Evolutionary conservation across 1,140 invertebrate genomes (phyloP).

Genomic region (Drosophila obscura): DNA sequence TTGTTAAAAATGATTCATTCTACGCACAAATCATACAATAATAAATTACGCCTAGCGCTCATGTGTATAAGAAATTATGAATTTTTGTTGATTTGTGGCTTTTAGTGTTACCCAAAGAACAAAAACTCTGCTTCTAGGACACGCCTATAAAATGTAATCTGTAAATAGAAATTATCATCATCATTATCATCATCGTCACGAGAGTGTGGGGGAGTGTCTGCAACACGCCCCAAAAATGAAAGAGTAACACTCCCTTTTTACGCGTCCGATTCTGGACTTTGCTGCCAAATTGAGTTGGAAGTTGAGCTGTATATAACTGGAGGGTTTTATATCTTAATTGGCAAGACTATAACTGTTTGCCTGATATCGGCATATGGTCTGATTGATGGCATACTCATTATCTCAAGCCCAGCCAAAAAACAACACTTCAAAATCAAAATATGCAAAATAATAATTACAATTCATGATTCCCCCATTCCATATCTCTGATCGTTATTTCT

Average conservation of each 20-base stretch:
- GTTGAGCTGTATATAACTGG: slow-evolving; percentile 4
- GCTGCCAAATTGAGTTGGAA: slow-evolving; percentile 34
- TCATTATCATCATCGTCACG: slow-evolving; percentile 56
- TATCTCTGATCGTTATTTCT: neutral
- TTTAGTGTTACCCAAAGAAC: slow-evolving; percentile 57
- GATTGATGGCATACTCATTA: slow-evolving; percentile 14
- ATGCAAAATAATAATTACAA: slow-evolving; percentile 30
- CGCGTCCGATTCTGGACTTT: slow-evolving; percentile 21
- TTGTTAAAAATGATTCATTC: slow-evolving; percentile 39
- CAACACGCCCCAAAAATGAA: slow-evolving; percentile 23
- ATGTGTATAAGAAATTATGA: slow-evolving; percentile 14
- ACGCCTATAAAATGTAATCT: slow-evolving; percentile 71
- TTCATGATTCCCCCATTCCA: neutral
- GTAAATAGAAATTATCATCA: slow-evolving; percentile 79
- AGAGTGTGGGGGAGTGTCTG: slow-evolving; percentile 55
- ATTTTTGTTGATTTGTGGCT: slow-evolving; percentile 49
- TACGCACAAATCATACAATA: neutral
- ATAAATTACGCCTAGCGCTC: slow-evolving; percentile 3
- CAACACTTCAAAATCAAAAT: neutral
- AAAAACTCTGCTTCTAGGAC: slow-evolving; percentile 59
- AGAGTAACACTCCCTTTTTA: slow-evolving; percentile 31
- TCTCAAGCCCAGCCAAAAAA: neutral
- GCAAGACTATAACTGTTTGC: slow-evolving; percentile 25
- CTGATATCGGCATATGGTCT: slow-evolving; percentile 26
- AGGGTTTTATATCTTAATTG: slow-evolving; percentile 63